A percentile compares a stretch with the other conserved stretches of the same genome.
Conservation (phyloP, 2,888 invertebrate species). For the Cabera pusaria region DNA sequence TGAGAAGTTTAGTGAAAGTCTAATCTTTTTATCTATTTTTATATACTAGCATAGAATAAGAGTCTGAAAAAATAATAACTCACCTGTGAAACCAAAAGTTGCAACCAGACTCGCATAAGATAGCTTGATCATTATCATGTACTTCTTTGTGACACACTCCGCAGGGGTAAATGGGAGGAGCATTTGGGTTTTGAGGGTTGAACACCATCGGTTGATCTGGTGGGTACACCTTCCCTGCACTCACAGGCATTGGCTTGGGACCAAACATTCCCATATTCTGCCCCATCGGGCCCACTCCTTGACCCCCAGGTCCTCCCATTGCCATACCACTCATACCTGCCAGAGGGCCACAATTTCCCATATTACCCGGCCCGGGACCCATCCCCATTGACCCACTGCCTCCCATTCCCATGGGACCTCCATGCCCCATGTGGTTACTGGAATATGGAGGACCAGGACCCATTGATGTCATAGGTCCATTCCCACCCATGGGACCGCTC, state of each 20-base stretch:
- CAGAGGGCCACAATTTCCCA: slow-evolving; percentile 77
- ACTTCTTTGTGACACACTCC: slow-evolving; percentile 99
- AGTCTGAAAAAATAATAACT: too few species aligned
- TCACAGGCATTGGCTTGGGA: slow-evolving; percentile 95
- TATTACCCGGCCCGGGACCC: slow-evolving; percentile 75
- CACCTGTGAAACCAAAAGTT: slow-evolving; percentile 99
- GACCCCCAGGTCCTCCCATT: slow-evolving; percentile 79
- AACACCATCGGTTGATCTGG: slow-evolving; percentile 98
- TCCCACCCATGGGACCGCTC: slow-evolving; percentile 82
- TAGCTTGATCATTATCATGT: slow-evolving; percentile 99
- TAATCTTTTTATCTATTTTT: too few species aligned
- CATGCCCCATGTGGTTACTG: slow-evolving; percentile 78
- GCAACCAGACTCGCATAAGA: slow-evolving; percentile 98
- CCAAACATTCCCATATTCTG: slow-evolving; percentile 86
- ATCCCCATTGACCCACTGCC: slow-evolving; percentile 74
- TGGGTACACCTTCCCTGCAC: slow-evolving; percentile 96
- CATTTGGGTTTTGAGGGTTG: slow-evolving; percentile 98
- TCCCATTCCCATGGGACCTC: slow-evolving; percentile 80
- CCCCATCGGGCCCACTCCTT: slow-evolving; percentile 83
- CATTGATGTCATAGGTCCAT: slow-evolving; percentile 78
- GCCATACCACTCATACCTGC: slow-evolving; percentile 82
- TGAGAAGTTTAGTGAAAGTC: too few species aligned
- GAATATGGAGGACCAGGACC: slow-evolving; percentile 75
- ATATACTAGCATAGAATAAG: too few species aligned
- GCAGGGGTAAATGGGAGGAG: slow-evolving; percentile 98